These are phyloP conservation scores for Enteromius thamalakanensis DNA, from an alignment of 2,797 vertebrate genomes.

Conservation along the genomic window DNA sequence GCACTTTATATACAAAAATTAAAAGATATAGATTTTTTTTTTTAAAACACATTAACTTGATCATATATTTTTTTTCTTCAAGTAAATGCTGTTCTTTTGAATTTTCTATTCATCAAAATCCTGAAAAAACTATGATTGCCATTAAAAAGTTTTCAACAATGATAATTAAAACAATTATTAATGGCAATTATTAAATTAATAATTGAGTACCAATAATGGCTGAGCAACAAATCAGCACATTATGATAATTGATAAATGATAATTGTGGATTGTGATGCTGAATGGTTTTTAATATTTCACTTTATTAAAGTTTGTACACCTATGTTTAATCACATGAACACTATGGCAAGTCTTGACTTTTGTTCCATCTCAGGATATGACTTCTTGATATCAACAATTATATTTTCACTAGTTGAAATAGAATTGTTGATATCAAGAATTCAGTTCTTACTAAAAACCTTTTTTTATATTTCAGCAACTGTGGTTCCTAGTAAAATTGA, in stretches of 20 bases:
- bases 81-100: background rate
- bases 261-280: background rate
- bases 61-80: background rate
- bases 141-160: background rate
- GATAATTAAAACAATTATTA: background rate
- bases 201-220: background rate
- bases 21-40: no score
- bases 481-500: no score
- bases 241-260: background rate
- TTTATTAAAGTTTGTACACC: background rate
- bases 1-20: background rate
- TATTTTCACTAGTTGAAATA: no score
- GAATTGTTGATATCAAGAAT: no score
- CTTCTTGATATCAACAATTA: no score
- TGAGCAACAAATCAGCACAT: background rate
- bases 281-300: background rate
- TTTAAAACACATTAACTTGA: background rate
- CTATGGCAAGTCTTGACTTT: no score
- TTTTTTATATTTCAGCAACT: no score
- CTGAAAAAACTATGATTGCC: background rate
- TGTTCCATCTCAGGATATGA: no score
- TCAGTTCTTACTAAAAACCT: no score
- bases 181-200: background rate
- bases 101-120: background rate
- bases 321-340: background rate